phyloP scores from a whole-genome alignment of 2,797 vertebrate genomes.

The Ceyx erithaca region DNA sequence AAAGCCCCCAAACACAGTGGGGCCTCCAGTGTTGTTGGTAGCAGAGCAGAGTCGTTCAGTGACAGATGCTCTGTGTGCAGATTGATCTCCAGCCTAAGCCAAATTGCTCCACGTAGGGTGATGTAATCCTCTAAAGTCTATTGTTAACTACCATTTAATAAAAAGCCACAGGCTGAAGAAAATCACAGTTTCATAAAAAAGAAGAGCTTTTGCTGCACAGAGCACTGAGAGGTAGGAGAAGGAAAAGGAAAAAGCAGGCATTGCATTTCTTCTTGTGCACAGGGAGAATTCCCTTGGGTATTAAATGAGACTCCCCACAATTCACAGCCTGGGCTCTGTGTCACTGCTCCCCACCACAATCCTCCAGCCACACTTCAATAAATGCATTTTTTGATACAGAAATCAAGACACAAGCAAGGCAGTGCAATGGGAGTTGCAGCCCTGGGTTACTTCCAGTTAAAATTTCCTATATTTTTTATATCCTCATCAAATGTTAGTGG shows the following conservation, averaged over 20 bases:
- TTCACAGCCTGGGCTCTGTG: background rate
- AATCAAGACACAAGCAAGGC: background rate
- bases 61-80: background rate
- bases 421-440: background rate
- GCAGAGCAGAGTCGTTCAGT: background rate
- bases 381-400: background rate
- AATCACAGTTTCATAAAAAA: constrained; percentile 48
- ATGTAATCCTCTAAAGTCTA: constrained; percentile 39
- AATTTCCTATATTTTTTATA: background rate
- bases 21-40: background rate
- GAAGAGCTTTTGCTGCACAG: background rate
- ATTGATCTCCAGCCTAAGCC: constrained; percentile 27
- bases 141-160: constrained; percentile 51
- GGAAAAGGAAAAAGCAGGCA: constrained; percentile 25
- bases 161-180: constrained; percentile 43
- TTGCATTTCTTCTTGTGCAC: background rate
- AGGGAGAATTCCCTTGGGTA: background rate
- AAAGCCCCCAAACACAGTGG: background rate
- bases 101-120: constrained; percentile 14
- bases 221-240: constrained; percentile 17
- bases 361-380: background rate
- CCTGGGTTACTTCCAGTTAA: background rate
- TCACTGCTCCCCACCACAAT: background rate
- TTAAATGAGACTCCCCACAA: constrained; percentile 22
- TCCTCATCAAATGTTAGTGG: background rate